phyloP scores from a whole-genome alignment of 2,113 vertebrate species.

The Phrynosoma platyrhinos region DNA sequence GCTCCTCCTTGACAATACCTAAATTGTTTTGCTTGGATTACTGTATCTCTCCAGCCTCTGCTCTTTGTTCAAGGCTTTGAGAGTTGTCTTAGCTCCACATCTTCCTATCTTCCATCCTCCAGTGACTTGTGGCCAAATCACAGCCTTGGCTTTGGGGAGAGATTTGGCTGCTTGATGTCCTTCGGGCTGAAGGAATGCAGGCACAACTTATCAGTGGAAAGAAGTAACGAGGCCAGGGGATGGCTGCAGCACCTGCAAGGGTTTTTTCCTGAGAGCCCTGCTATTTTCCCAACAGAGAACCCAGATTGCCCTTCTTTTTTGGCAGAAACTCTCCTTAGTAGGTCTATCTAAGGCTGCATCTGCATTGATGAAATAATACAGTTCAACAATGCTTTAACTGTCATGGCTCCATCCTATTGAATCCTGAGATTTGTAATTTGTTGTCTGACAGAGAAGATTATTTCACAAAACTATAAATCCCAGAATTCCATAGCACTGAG shows the following conservation, averaged over 20 bases:
- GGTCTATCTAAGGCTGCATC: too few relatives aligned
- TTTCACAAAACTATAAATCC: too few relatives aligned
- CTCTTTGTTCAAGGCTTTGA: slow-evolving; percentile 20
- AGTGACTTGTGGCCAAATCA: neutral
- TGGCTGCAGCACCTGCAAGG: neutral
- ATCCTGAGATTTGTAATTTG: too few relatives aligned
- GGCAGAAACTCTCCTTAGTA: neutral
- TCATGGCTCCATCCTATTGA: too few relatives aligned
- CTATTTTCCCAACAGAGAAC: neutral
- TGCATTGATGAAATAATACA: too few relatives aligned
- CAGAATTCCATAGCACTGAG: too few relatives aligned
- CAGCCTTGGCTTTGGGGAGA: slow-evolving; percentile 25
- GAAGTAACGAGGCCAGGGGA: neutral
- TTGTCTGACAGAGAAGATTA: too few relatives aligned
- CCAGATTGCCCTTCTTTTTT: neutral
- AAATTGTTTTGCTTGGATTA: neutral
- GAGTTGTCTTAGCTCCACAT: neutral
- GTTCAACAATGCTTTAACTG: too few relatives aligned
- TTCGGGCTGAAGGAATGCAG: slow-evolving; percentile 27
- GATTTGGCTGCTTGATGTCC: slow-evolving; percentile 28
- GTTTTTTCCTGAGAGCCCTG: neutral
- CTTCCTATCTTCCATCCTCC: neutral
- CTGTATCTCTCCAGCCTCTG: neutral
- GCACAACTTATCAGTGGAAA: slow-evolving; percentile 10
- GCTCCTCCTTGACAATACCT: neutral